Base-by-base conservation (phyloP, 2,797 vertebrate genomes). In the Spinibarbus caldwelli region DNA sequence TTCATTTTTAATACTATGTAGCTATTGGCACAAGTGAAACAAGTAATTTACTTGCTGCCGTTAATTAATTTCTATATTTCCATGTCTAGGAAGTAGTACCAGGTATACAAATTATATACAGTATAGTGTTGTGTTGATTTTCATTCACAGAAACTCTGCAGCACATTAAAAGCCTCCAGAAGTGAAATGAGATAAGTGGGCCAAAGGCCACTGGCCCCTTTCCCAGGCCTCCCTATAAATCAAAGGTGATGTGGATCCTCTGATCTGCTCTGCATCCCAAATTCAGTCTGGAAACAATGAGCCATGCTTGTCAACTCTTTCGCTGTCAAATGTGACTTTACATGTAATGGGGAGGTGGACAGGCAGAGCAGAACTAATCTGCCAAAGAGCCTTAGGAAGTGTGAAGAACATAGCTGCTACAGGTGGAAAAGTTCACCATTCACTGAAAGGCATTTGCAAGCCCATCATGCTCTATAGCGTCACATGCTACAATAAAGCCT, bases 301-400 rank as follows among this genome's bases (percentile, higher is more conserved):
- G 82, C 78, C 86, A 87, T 83, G 90, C 82, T 76, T 86, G 86
- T 88, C 85, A 86, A 43, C 72, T 14, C 4, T 85, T 82, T 87
- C 57, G 62, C 59, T 67, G 79, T 78, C 6, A 19, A 31, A 75
- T 83, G 59, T 67, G 76, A 23, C 86, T 89, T 84, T 70, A 86
- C 52, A 89, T 85, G 83, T 84, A 85, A 84, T 70, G 85, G 73
- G 80, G 38, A 49, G 21, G 12, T 52, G 67, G 84, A 85, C 14
- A 76, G 82, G 38, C 49, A 78, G 45, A 64, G 89, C 88, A 88
- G 89, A 93, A 90, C 91, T 90, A 93, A 94, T 93, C 73, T 62
- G 71, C 62, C 86, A 84, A 87, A 85, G 78, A 90, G 77, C 82
- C 73, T 59, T 41, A 80, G 52, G 57, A 88, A 86, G 85, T 85